Evolutionary conservation across 2,888 invertebrate genomes (phyloP).

Genomic region (Andrena bicolor): DNA sequence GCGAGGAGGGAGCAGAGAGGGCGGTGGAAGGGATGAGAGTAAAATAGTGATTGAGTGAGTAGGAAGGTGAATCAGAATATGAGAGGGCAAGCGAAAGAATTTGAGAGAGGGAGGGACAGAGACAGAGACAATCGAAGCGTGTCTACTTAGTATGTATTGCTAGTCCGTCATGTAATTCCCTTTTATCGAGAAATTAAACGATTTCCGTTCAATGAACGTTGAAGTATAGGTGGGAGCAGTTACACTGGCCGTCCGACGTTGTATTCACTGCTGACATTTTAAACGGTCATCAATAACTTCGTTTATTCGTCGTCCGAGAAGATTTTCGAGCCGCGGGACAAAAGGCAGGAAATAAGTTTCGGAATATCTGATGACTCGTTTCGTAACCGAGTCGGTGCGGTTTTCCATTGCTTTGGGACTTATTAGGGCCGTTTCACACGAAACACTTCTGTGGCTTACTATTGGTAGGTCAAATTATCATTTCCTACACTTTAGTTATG

Average conservation of each 20-base stretch:
- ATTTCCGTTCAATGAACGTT: background rate
- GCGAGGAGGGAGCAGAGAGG: background rate
- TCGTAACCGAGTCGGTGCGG: background rate
- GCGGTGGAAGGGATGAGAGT: background rate
- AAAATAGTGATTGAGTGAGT: background rate
- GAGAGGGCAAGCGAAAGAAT: background rate
- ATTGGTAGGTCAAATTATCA: no score
- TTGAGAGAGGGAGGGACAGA: background rate
- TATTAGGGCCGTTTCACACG: background rate
- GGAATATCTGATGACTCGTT: background rate
- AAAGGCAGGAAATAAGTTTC: slow-evolving; percentile 1
- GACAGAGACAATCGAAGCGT: background rate
- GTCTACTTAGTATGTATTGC: slow-evolving; percentile 3
- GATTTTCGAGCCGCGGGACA: background rate
- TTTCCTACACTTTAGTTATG: no score
- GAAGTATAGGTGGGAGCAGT: background rate
- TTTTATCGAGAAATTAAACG: background rate
- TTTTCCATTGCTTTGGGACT: background rate
- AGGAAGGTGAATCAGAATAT: background rate
- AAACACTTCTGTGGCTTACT: no score
- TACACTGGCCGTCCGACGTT: background rate
- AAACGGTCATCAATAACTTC: slow-evolving; percentile 55
- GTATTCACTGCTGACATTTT: slow-evolving; percentile 60
- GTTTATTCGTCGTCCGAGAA: slow-evolving; percentile 2
- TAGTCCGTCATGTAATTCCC: background rate